Conservation (phyloP, 92 coral and sea anemone species). For the Phenganax marumi region DNA sequence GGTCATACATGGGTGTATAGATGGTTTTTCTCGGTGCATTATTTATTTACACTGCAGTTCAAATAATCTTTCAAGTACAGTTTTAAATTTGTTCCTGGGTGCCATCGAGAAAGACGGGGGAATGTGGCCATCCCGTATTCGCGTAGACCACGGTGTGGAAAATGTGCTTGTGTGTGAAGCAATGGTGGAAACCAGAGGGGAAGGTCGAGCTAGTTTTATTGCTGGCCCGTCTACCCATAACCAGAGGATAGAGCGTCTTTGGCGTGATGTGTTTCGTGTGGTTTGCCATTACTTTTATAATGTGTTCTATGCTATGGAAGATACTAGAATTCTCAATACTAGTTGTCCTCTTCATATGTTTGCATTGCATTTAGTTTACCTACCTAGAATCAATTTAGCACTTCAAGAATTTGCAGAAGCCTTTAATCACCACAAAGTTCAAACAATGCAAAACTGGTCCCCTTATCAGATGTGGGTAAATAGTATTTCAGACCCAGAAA, state of each 20-base stretch:
- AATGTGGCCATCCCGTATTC: conserved; percentile 63
- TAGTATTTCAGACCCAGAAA: conserved; percentile 41
- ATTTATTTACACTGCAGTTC: conserved; percentile 49
- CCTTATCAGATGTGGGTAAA: conserved; percentile 54
- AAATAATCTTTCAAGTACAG: conserved; percentile 62
- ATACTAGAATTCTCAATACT: conserved; percentile 50
- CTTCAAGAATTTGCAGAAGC: conserved; percentile 50
- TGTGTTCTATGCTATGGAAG: conserved; percentile 59
- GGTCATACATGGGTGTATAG: conserved; percentile 55
- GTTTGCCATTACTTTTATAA: conserved; percentile 57
- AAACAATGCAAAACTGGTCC: conserved; percentile 60
- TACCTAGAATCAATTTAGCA: conserved; percentile 53
- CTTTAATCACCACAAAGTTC: conserved; percentile 56
- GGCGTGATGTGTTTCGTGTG: conserved; percentile 62
- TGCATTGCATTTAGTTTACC: conserved; percentile 52
- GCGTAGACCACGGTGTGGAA: conserved; percentile 64
- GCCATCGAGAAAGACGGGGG: conserved; percentile 53
- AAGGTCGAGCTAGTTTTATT: too few relatives aligned
- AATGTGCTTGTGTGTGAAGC: conserved; percentile 61
- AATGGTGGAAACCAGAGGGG: conserved; percentile 63
- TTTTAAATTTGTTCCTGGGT: conserved; percentile 45
- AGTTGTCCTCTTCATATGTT: conserved; percentile 51
- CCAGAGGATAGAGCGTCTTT: conserved; percentile 53
- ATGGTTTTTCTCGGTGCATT: conserved; percentile 48
- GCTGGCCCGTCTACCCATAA: too few relatives aligned